These are phyloP conservation scores for Lathamus discolor DNA, from an alignment of 2,113 vertebrate species.

Conservation along the genomic window DNA sequence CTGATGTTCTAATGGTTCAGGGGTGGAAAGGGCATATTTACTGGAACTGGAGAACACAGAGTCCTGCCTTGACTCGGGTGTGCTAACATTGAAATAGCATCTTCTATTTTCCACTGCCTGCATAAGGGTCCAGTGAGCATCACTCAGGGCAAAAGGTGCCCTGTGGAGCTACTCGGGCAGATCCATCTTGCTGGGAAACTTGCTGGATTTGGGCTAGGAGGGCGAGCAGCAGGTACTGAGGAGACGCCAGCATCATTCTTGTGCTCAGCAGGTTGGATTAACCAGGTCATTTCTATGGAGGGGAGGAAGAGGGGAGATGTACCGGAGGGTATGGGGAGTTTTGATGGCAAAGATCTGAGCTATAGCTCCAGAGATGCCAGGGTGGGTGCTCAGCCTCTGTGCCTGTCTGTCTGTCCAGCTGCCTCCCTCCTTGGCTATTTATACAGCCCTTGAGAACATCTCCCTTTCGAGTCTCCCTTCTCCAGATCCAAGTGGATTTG, in stretches of 20 bases:
- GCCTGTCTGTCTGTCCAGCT: not conserved
- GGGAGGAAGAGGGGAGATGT: not conserved
- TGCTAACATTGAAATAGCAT: not conserved
- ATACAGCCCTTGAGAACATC: not conserved
- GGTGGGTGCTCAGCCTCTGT: not conserved
- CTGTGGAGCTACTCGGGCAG: not conserved
- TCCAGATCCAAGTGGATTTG: not conserved
- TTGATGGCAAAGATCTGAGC: not conserved
- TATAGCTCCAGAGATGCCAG: rapidly evolving
- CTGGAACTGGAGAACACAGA: not conserved
- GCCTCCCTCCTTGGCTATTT: not conserved
- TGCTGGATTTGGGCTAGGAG: not conserved
- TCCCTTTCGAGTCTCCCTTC: not conserved
- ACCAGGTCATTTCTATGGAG: not conserved
- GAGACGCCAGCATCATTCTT: rapidly evolving
- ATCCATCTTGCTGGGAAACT: not conserved
- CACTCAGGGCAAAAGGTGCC: not conserved
- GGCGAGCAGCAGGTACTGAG: rapidly evolving
- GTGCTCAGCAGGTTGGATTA: not conserved
- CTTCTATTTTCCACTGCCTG: not conserved
- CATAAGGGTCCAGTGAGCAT: not conserved
- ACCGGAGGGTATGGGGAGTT: not conserved
- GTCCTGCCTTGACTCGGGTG: not conserved
- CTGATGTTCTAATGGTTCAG: not conserved
- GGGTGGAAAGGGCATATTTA: not conserved